phyloP scores from a whole-genome alignment of 37 sponge, comb jelly and placozoan species.

The Oopsacas minuta region DNA sequence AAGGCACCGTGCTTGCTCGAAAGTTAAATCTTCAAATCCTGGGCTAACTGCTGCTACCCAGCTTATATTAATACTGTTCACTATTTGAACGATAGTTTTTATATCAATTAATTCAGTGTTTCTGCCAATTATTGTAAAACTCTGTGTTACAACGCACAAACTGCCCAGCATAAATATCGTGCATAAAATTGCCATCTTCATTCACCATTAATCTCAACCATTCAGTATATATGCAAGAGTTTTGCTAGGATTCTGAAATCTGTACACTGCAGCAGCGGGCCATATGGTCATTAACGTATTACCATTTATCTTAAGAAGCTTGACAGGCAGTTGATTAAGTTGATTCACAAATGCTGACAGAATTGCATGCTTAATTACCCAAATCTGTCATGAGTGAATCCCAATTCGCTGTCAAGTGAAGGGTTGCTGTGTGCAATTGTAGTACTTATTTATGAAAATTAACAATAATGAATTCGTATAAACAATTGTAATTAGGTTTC shows the following conservation, averaged over 20 bases:
- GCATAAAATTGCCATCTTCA: not conserved
- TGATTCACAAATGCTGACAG: too few species aligned
- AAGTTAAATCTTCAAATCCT: not conserved
- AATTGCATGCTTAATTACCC: too few species aligned
- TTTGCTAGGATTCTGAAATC: not conserved
- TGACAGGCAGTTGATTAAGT: too few species aligned
- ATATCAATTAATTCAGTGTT: not conserved
- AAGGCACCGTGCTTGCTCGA: not conserved
- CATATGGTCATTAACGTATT: too few species aligned
- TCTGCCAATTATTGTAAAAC: not conserved
- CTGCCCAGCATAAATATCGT: not conserved
- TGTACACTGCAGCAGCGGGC: too few species aligned
- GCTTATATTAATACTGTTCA: not conserved
- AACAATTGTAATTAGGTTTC: too few species aligned
- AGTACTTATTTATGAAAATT: too few species aligned
- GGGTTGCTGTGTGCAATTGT: too few species aligned
- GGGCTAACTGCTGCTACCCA: not conserved
- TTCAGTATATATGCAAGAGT: not conserved
- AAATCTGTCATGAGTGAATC: too few species aligned
- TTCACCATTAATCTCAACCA: not conserved
- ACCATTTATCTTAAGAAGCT: too few species aligned
- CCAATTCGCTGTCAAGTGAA: too few species aligned
- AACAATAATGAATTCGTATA: too few species aligned
- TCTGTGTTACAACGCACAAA: not conserved
- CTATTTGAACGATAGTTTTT: not conserved